Evolutionary conservation across 2,113 vertebrate species (phyloP).

Genomic region (Istiophorus platypterus): DNA sequence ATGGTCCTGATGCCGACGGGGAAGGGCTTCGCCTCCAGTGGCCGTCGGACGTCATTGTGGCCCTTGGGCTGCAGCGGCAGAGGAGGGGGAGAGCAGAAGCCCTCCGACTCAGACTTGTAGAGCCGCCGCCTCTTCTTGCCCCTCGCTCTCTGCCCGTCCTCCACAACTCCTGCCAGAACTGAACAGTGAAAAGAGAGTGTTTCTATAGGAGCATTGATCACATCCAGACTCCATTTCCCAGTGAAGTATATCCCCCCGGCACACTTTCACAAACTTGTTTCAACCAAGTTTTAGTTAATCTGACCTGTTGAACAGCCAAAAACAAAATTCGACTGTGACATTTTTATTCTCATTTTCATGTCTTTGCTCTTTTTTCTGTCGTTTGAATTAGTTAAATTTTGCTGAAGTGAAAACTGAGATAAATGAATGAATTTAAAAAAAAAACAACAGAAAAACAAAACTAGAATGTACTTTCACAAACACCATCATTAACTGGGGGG

Average conservation of each 20-base stretch:
- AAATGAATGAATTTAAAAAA: not conserved
- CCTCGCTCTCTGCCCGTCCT: slow-evolving; percentile 59
- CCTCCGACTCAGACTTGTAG: slow-evolving; percentile 83
- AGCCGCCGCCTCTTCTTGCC: slow-evolving; percentile 81
- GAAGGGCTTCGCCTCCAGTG: slow-evolving; percentile 74
- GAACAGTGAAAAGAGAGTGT: not conserved
- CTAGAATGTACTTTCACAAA: not conserved
- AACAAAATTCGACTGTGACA: not conserved
- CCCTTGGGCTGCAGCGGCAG: slow-evolving; percentile 53
- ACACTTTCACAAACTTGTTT: not conserved
- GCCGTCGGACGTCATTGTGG: slow-evolving; percentile 56
- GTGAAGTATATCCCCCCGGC: not conserved
- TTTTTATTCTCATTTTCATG: not conserved
- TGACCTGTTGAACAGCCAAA: not conserved
- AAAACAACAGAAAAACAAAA: no score
- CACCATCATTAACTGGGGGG: not conserved
- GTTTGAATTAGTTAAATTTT: not conserved
- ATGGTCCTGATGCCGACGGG: slow-evolving; percentile 72
- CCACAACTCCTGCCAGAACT: slow-evolving; percentile 43
- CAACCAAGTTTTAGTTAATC: no score
- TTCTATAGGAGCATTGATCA: not conserved
- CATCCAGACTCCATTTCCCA: not conserved
- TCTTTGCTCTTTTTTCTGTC: no score
- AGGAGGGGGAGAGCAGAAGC: slow-evolving; percentile 56
- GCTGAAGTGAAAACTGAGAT: not conserved